Evolutionary conservation across 2,888 invertebrate species (phyloP).

Genomic region (Cinara cedri): DNA sequence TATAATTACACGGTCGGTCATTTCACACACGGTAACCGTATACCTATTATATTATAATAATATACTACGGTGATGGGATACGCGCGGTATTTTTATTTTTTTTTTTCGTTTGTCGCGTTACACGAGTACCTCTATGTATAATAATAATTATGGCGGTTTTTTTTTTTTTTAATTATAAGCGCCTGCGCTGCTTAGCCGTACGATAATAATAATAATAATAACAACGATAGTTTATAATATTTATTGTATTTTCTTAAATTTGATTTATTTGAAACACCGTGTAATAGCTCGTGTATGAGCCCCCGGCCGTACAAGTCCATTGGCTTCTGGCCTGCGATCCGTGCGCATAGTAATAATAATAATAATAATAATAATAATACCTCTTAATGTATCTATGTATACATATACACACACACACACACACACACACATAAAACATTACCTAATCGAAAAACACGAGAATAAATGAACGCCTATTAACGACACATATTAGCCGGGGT

Average conservation of each 20-base stretch:
- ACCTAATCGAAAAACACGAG: slow-evolving; percentile 32
- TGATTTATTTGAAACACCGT: slow-evolving; percentile 51
- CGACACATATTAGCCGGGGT: background rate
- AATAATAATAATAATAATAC: too few species aligned
- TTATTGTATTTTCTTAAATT: slow-evolving; percentile 53
- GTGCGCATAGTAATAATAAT: background rate
- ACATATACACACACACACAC: background rate
- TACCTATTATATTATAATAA: too few species aligned
- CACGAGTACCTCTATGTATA: too few species aligned
- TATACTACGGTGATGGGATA: background rate
- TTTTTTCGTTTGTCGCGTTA: background rate
- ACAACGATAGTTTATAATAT: slow-evolving; percentile 27
- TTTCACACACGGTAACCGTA: slow-evolving; percentile 9
- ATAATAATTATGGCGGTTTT: slow-evolving; percentile 29
- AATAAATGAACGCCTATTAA: slow-evolving; percentile 47
- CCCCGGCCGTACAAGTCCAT: slow-evolving; percentile 43
- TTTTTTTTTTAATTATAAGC: slow-evolving; percentile 31
- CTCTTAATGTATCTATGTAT: background rate
- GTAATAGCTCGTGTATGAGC: slow-evolving; percentile 47
- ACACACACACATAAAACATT: slow-evolving; percentile 23
- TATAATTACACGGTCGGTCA: slow-evolving; percentile 5
- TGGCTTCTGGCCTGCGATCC: slow-evolving; percentile 45
- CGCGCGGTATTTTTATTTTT: background rate
- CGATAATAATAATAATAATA: slow-evolving; percentile 27
- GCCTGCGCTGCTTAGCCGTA: slow-evolving; percentile 12